These are phyloP conservation scores for Rapana venosa DNA, from an alignment of 2,888 invertebrate genomes.

Conservation along the genomic window DNA sequence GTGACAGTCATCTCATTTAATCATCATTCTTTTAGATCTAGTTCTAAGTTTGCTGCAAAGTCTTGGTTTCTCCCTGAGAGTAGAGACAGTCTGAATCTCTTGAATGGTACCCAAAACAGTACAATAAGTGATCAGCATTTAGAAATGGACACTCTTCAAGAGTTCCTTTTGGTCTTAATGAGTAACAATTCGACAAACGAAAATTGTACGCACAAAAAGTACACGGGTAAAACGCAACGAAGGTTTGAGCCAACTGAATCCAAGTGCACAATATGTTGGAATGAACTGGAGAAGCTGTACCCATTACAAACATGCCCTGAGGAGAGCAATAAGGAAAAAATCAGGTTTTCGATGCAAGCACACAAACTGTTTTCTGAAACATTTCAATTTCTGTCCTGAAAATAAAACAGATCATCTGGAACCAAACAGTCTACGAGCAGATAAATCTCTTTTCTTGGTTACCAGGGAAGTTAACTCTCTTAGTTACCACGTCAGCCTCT, in stretches of 20 bases:
- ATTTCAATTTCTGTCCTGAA: background rate
- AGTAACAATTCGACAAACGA: background rate
- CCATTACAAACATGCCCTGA: background rate
- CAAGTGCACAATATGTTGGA: background rate
- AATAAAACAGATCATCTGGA: background rate
- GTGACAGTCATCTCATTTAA: constrained; percentile 18
- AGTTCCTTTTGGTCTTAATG: too few species aligned
- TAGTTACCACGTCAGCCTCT: background rate
- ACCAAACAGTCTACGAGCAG: constrained; percentile 32
- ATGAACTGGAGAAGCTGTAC: background rate
- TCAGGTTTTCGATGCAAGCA: background rate
- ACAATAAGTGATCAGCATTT: background rate
- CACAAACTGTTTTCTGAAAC: background rate
- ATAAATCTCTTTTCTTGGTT: constrained; percentile 4
- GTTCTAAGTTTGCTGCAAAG: background rate
- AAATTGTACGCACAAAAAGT: background rate
- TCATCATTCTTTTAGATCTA: constrained; percentile 15
- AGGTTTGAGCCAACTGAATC: constrained; percentile 20
- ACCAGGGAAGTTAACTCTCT: background rate
- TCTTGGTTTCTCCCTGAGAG: background rate
- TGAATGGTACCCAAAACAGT: background rate
- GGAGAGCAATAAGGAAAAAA: background rate
- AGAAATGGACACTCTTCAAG: too few species aligned
- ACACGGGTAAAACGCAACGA: background rate
- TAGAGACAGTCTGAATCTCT: background rate